Percentiles rank a stretch among this genome's conserved stretches.
Evolutionary conservation across 2,797 vertebrate species (phyloP).

Genomic region (Sebastes kiyomatsui): DNA sequence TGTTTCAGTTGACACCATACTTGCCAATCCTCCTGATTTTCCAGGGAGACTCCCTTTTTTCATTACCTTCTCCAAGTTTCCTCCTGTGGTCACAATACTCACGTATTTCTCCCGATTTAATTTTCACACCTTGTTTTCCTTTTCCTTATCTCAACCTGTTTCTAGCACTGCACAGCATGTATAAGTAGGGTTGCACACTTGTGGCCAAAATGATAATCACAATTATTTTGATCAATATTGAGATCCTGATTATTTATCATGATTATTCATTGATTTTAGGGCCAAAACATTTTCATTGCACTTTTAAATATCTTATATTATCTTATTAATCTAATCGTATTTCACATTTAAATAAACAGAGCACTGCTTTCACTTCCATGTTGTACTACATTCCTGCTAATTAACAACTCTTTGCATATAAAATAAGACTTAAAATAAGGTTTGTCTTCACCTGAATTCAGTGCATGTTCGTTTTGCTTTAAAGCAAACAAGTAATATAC

Average conservation of each 20-base stretch:
- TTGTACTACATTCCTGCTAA: background rate
- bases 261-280: background rate
- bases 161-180: background rate
- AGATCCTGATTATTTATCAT: background rate
- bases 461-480: background rate
- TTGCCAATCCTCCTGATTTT: too few species aligned
- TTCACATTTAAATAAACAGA: background rate
- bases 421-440: background rate
- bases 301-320: too few species aligned
- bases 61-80: background rate
- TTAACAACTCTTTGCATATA: too few species aligned
- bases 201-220: too few species aligned
- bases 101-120: fast-evolving
- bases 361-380: background rate
- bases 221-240: background rate
- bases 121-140: background rate
- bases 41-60: too few species aligned
- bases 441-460: background rate
- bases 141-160: background rate
- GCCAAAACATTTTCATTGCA: background rate
- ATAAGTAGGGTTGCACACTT: background rate
- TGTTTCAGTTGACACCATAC: conserved; percentile 9
- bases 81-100: background rate
- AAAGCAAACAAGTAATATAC: fast-evolving
- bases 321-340: too few species aligned